Conservation (phyloP, 2,888 invertebrate species). For the Cheilosia vernalis region DNA sequence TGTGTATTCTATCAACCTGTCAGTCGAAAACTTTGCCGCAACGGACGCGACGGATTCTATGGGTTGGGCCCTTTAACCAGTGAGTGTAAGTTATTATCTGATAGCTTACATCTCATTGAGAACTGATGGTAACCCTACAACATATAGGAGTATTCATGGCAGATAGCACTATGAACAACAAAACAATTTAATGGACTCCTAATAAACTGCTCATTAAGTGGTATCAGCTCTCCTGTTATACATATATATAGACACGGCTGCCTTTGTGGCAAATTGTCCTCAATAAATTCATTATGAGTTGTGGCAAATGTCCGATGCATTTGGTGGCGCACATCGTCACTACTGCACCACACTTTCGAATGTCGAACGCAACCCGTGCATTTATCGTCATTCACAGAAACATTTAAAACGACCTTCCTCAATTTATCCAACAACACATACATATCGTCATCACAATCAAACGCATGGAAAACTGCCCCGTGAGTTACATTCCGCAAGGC, state of each 20-base stretch:
- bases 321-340: constrained; percentile 45
- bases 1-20: too few relatives aligned
- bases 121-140: constrained; percentile 5
- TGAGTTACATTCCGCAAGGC: constrained; percentile 51
- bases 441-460: constrained; percentile 37
- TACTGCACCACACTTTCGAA: constrained; percentile 14
- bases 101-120: too few relatives aligned
- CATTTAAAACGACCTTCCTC: constrained; percentile 50
- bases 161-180: constrained; percentile 10
- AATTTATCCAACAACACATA: constrained; percentile 48
- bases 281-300: constrained; percentile 61
- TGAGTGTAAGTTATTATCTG: too few relatives aligned
- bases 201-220: constrained; percentile 54
- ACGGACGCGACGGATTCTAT: too few relatives aligned
- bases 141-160: not conserved
- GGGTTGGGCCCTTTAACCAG: too few relatives aligned
- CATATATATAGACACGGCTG: not conserved
- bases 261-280: constrained; percentile 30
- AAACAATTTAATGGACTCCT: constrained; percentile 56
- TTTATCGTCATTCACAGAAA: constrained; percentile 23
- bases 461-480: not conserved
- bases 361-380: constrained; percentile 22
- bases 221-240: not conserved
- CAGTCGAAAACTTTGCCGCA: too few relatives aligned
- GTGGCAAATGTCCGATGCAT: constrained; percentile 53